phyloP scores from a whole-genome alignment of 92 coral and sea anemone species.

The Diadumene lineata region DNA sequence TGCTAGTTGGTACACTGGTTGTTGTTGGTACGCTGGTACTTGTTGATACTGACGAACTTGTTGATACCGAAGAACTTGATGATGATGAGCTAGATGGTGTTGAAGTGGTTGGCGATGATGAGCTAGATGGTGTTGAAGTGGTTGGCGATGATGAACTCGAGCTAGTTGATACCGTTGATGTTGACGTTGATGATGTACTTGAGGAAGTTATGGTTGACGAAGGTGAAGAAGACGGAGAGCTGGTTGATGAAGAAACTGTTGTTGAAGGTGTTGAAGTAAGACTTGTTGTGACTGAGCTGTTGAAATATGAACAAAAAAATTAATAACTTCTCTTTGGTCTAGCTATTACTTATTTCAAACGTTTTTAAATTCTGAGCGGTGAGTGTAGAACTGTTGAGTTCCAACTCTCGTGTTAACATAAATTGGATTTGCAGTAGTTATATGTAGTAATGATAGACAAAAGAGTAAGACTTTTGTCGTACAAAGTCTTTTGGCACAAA shows the following conservation, averaged over 20 bases:
- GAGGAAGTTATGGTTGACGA: background rate
- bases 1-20: constrained; percentile 32
- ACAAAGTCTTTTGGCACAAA: background rate
- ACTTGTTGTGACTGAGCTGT: background rate
- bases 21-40: constrained; percentile 20
- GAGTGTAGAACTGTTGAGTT: too few species aligned
- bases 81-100: background rate
- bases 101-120: constrained; percentile 25
- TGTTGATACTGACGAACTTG: background rate
- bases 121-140: background rate
- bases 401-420: too few species aligned
- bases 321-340: too few species aligned
- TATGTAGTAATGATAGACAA: too few species aligned
- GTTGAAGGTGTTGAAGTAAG: background rate
- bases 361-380: too few species aligned
- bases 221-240: constrained; percentile 1
- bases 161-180: background rate
- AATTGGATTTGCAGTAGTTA: too few species aligned
- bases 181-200: background rate
- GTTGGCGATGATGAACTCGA: background rate
- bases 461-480: too few species aligned
- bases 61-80: background rate
- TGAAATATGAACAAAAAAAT: background rate
- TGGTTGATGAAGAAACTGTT: background rate
- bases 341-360: too few species aligned